phyloP scores from a whole-genome alignment of 2,797 vertebrate species.

The Chloroceryle amazona region DNA sequence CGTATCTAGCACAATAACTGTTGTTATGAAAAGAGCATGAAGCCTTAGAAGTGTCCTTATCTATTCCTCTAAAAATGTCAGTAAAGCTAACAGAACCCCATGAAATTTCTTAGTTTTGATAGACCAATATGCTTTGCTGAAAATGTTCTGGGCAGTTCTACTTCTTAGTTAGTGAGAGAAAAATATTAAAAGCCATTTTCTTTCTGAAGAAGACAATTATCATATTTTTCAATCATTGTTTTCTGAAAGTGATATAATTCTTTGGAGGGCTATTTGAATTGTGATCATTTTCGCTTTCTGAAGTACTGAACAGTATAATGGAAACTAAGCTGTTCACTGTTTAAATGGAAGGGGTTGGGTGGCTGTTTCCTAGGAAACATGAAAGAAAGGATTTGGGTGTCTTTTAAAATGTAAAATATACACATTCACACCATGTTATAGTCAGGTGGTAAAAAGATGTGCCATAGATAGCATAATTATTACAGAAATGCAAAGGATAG shows the following conservation, averaged over 20 bases:
- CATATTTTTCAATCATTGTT: not conserved
- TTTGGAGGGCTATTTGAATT: not conserved
- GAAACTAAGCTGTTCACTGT: not conserved
- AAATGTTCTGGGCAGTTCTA: not conserved
- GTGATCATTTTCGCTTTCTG: conserved; percentile 13
- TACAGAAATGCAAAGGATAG: not conserved
- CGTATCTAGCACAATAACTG: not conserved
- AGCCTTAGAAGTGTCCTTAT: not conserved
- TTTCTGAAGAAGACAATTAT: not conserved
- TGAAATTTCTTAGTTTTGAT: not conserved
- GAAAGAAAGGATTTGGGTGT: conserved; percentile 12
- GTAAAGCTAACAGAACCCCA: not conserved
- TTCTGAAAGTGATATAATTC: not conserved
- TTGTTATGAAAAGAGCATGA: not conserved
- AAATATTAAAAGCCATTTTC: not conserved
- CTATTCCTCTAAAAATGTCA: not conserved
- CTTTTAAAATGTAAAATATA: conserved; percentile 35
- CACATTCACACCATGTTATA: not conserved
- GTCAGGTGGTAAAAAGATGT: not conserved
- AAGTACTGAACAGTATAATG: not conserved
- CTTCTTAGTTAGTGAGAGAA: not conserved
- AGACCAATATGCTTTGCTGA: not conserved
- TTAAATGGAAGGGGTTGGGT: not conserved
- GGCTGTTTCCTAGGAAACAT: conserved; percentile 48
- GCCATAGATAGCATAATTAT: not conserved